Conservation (phyloP, 2,113 vertebrate genomes). For the Notothenia coriiceps region DNA sequence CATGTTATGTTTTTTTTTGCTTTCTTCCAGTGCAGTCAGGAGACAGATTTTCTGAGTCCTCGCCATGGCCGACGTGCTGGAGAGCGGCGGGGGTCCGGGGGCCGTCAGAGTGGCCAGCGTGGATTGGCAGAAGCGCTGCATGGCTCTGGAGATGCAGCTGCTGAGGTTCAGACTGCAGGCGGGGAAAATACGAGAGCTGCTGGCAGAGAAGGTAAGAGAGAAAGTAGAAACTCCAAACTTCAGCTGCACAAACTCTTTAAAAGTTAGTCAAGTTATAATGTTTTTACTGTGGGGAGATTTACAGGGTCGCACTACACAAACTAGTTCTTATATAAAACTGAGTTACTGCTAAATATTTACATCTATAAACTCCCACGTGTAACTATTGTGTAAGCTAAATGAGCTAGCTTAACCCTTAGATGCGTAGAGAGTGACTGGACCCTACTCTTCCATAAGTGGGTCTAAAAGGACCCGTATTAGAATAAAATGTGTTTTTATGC, state of each 20-base stretch:
- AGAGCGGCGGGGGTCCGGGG: constrained; percentile 71
- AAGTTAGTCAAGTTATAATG: not conserved
- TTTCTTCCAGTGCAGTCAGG: constrained; percentile 36
- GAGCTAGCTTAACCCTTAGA: not conserved
- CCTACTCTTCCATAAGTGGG: too few relatives aligned
- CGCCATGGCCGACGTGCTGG: constrained; percentile 84
- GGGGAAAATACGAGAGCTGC: constrained; percentile 90
- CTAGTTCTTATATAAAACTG: not conserved
- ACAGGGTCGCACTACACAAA: not conserved
- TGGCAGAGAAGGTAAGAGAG: constrained; percentile 90
- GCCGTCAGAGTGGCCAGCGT: constrained; percentile 60
- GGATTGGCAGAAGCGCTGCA: constrained; percentile 91
- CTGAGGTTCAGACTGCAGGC: constrained; percentile 92
- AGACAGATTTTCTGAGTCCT: constrained; percentile 55
- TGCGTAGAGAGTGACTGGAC: too few relatives aligned
- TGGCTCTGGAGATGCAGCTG: constrained; percentile 90
- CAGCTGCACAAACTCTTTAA: not conserved
- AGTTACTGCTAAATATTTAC: not conserved
- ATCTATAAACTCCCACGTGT: not conserved
- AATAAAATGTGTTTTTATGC: too few relatives aligned
- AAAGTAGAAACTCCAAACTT: not conserved
- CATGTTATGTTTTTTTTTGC: not conserved
- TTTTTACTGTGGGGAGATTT: not conserved
- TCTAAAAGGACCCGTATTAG: too few relatives aligned
- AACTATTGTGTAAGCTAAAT: not conserved